Base-by-base conservation (phyloP, 2,797 vertebrate species). In the Luscinia luscinia region DNA sequence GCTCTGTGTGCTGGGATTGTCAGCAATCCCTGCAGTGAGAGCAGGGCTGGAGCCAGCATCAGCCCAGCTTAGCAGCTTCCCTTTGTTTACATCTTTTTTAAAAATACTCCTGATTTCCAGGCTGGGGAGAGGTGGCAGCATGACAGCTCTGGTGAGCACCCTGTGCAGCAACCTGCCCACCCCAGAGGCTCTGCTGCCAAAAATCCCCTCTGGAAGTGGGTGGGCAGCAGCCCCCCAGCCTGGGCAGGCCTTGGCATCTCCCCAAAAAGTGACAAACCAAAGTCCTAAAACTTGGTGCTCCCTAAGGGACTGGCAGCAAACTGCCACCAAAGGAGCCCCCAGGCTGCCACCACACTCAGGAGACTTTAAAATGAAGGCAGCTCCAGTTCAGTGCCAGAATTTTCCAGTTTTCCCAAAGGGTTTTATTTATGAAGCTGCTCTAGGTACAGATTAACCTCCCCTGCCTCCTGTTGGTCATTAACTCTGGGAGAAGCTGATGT, bases 391-490 rank as follows among this genome's bases (percentile, higher is more conserved):
- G 21, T 11, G 8, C 77, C 58, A 90, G 87, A 76, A 84, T 74
- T 40, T 84, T 95, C 80, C 67, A 61, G 55, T 89, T 90, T 78
- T 74, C 73, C 46, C 6, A 1, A 40, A 79, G 46, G 15, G 48
- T 76, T 87, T 77, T 51, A 16, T 80, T 93, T 76, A 36, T 61
- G 72, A 57, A 83, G 79, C 48, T 4, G 1, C 36, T 64, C 46
- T 59, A 43, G 93, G 28, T 89, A 87, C 75, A 94, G 19, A 90
- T 95, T 78, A 95, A 88, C 83, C 61, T 28, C 5, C 59, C 27
- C 61, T 55, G 77, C 52, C 84, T 86, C 12, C 17, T 22, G 32
- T 36, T 84, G 62, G 72, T 49, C 68, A 38, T 92, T 77, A 80
- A 77, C 66, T 80, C 22, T 3, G 55, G 57, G 57, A 66, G 87